Conservation (phyloP, 2,113 vertebrate genomes). For the Forbesichthys agassizii region DNA sequence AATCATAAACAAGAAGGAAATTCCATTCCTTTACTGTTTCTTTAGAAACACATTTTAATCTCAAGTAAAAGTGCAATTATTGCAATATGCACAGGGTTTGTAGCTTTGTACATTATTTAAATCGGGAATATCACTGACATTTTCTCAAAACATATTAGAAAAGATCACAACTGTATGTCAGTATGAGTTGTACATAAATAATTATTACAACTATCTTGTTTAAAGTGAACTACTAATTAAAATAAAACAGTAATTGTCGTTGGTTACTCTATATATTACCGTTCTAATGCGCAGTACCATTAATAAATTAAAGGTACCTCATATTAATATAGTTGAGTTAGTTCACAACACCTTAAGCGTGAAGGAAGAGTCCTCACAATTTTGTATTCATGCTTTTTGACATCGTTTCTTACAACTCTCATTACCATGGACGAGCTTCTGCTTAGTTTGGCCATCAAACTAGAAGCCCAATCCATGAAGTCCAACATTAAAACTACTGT, state of each 20-base stretch:
- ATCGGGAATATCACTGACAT: too few species aligned
- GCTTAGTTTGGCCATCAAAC: constrained; percentile 20
- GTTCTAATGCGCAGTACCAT: constrained; percentile 24
- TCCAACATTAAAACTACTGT: constrained; percentile 22
- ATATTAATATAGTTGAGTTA: constrained; percentile 32
- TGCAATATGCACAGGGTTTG: constrained; percentile 37
- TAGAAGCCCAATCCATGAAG: constrained; percentile 22
- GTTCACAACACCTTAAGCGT: constrained; percentile 21
- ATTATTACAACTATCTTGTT: constrained; percentile 12
- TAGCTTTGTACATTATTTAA: background rate
- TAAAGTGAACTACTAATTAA: constrained; percentile 21
- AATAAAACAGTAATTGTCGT: background rate
- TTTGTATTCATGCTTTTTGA: constrained; percentile 17
- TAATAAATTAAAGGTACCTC: constrained; percentile 55
- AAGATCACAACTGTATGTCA: constrained; percentile 7
- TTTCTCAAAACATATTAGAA: constrained; percentile 8
- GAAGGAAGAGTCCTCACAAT: constrained; percentile 17
- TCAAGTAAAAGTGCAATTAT: constrained; percentile 42
- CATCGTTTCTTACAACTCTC: constrained; percentile 14
- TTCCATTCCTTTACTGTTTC: constrained; percentile 9
- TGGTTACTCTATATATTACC: constrained; percentile 16
- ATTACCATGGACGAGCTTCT: constrained; percentile 3
- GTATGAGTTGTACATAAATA: background rate
- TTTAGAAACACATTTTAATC: constrained; percentile 50
- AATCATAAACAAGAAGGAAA: background rate